These are phyloP conservation scores for Porites lobata DNA, from an alignment of 92 coral and sea anemone species.

Conservation along the genomic window DNA sequence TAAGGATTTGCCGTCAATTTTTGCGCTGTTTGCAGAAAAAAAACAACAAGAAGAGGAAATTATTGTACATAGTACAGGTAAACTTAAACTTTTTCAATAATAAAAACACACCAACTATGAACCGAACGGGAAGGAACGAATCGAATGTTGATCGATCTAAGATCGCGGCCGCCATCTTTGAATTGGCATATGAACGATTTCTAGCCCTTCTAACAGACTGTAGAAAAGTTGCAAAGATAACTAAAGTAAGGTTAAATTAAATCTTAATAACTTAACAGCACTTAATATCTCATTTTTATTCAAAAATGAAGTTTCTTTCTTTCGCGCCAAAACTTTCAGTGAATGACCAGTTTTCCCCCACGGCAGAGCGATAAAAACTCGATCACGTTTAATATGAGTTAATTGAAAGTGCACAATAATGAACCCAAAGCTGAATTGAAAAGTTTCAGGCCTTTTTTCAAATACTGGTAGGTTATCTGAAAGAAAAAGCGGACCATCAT, in stretches of 20 bases:
- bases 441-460: background rate
- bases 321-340: constrained; percentile 7
- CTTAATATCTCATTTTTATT: too few species aligned
- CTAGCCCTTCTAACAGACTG: background rate
- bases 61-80: background rate
- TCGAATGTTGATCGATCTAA: background rate
- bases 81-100: background rate
- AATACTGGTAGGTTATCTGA: too few species aligned
- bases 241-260: too few species aligned
- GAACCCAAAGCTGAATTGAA: background rate
- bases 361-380: too few species aligned
- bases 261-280: background rate
- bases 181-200: constrained; percentile 15
- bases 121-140: too few species aligned
- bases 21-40: constrained; percentile 20
- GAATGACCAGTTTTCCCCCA: too few species aligned
- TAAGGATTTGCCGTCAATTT: constrained; percentile 39
- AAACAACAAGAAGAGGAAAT: background rate
- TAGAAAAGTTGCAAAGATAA: background rate
- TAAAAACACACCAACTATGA: too few species aligned
- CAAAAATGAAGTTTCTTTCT: background rate
- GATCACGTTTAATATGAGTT: background rate
- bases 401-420: background rate
- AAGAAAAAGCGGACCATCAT: too few species aligned
- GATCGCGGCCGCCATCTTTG: constrained; percentile 18